A percentile compares a stretch with the other conserved stretches of the same genome.
phyloP scores from a whole-genome alignment of 2,888 invertebrate genomes.

The Protodeltote pygarga region DNA sequence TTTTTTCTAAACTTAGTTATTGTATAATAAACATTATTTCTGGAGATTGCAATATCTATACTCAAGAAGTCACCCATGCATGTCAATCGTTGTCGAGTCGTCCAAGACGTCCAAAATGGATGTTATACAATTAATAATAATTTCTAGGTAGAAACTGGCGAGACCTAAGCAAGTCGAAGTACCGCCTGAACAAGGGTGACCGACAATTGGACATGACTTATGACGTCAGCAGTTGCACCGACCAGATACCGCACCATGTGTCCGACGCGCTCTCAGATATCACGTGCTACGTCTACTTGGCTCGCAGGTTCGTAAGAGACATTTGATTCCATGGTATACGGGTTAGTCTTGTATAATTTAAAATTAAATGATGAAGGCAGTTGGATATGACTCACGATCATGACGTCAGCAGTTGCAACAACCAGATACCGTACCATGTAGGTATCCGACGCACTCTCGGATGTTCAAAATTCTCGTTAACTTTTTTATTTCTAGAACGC shows the following conservation, averaged over 20 bases:
- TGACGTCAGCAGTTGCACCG: constrained; percentile 83
- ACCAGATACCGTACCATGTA: no score
- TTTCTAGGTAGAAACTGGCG: constrained; percentile 91
- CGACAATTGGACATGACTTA: constrained; percentile 97
- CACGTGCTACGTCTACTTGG: constrained; percentile 98
- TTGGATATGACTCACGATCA: no score
- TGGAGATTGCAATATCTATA: no score
- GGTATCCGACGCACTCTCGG: no score
- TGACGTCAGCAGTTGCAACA: no score
- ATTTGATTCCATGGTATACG: constrained; percentile 2
- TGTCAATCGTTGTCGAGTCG: no score
- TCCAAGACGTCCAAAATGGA: no score
- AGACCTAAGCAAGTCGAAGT: constrained; percentile 97
- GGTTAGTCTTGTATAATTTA: constrained; percentile 1
- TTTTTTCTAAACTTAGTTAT: no score
- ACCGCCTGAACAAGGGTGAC: constrained; percentile 98
- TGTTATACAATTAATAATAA: not conserved
- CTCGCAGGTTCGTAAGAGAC: constrained; percentile 86
- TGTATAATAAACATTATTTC: no score
- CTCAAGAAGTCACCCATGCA: no score
- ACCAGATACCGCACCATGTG: constrained; percentile 95
- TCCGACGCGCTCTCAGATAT: constrained; percentile 98
- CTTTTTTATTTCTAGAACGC: constrained; percentile 82
- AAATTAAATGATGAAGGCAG: not conserved
- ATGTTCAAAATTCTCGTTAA: no score